Conservation (phyloP, 2,888 invertebrate species). For the Campoletis raptor region DNA sequence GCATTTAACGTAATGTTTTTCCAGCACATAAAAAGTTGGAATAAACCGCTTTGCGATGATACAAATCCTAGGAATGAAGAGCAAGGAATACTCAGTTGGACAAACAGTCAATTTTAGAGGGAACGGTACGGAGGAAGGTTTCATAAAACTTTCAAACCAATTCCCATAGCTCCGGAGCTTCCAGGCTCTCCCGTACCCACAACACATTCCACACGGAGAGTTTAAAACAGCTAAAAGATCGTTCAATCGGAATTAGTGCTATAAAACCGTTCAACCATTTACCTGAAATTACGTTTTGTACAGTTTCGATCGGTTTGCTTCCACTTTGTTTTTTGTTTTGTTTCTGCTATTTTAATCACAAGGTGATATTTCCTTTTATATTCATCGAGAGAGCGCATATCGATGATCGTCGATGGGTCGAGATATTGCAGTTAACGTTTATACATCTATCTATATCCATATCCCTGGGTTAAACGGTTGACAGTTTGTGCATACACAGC, state of each 20-base stretch:
- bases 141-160: conserved; percentile 65
- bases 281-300: conserved; percentile 60
- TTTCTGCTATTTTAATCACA: conserved; percentile 50
- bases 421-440: conserved; percentile 13
- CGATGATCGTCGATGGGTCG: conserved; percentile 38
- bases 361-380: conserved; percentile 38
- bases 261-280: conserved; percentile 62
- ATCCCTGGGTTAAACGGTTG: conserved; percentile 51
- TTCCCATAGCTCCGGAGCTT: conserved; percentile 53
- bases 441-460: neutral
- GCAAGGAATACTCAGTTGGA: conserved; percentile 16
- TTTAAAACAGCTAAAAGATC: conserved; percentile 59
- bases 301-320: conserved; percentile 22
- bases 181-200: neutral
- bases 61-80: conserved; percentile 33
- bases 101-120: conserved; percentile 23
- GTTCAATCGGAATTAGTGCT: conserved; percentile 59
- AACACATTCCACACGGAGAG: conserved; percentile 20
- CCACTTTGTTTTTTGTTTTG: conserved; percentile 6
- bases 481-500: conserved; percentile 52
- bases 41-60: conserved; percentile 1
- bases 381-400: conserved; percentile 33
- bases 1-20: neutral
- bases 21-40: neutral
- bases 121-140: conserved; percentile 15